These are phyloP conservation scores for Epinotia demarniana DNA, from an alignment of 2,888 invertebrate genomes.

Conservation along the genomic window DNA sequence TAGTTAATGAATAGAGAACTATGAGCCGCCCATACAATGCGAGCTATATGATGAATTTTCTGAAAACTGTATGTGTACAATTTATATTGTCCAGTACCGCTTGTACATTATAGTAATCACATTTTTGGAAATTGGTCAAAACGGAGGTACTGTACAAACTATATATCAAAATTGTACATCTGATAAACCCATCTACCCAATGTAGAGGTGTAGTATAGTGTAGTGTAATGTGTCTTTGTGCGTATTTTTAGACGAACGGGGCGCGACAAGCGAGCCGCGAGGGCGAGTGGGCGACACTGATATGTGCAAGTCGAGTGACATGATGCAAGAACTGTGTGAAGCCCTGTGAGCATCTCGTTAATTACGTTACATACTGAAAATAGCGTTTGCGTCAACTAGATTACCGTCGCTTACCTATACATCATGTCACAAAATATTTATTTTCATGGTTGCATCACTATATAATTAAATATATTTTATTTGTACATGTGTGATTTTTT, in stretches of 20 bases:
- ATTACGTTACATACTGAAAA: constrained; percentile 70
- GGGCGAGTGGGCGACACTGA: constrained; percentile 63
- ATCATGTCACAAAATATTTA: constrained; percentile 83
- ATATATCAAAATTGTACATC: constrained; percentile 44
- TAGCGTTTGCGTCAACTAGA: constrained; percentile 63
- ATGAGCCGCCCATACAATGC: background rate
- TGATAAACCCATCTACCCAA: constrained; percentile 41
- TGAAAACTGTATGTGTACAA: background rate
- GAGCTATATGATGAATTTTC: background rate
- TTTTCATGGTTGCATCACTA: constrained; percentile 73
- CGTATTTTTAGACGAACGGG: constrained; percentile 59
- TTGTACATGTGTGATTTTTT: constrained; percentile 77
- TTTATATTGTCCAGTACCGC: constrained; percentile 21
- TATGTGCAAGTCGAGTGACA: constrained; percentile 75
- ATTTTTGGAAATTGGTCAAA: constrained; percentile 32
- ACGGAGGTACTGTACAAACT: constrained; percentile 46
- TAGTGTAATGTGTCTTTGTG: constrained; percentile 58
- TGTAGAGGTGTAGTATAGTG: background rate
- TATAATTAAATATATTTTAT: constrained; percentile 76
- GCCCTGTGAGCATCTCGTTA: constrained; percentile 63
- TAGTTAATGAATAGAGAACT: background rate
- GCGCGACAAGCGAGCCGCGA: constrained; percentile 1
- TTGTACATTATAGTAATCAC: constrained; percentile 12
- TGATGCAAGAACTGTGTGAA: constrained; percentile 79
- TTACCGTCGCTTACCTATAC: constrained; percentile 66